These are phyloP conservation scores for Stramonita haemastoma DNA, from an alignment of 2,888 invertebrate genomes.

Conservation along the genomic window DNA sequence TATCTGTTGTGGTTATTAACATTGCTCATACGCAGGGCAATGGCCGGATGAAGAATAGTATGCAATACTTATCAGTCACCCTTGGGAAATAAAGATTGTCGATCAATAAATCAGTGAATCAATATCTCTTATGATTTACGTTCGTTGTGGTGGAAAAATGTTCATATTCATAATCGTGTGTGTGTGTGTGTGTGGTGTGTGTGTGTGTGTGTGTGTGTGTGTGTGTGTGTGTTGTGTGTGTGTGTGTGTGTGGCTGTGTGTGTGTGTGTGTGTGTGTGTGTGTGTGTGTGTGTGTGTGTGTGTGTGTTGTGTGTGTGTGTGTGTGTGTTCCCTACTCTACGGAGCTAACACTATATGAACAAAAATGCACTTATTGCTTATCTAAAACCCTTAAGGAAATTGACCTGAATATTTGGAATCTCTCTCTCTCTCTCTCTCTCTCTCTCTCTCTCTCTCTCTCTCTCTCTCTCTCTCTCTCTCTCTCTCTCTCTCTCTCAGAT, in stretches of 20 bases:
- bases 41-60: too few relatives aligned
- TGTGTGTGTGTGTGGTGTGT: not conserved
- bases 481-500: not conserved
- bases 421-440: not conserved
- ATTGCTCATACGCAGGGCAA: too few relatives aligned
- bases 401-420: not conserved
- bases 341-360: not conserved
- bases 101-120: too few relatives aligned
- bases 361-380: not conserved
- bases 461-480: not conserved
- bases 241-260: not conserved
- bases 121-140: too few relatives aligned
- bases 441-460: not conserved
- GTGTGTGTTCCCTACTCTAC: not conserved
- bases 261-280: not conserved
- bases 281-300: not conserved
- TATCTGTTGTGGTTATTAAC: too few relatives aligned
- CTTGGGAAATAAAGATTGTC: too few relatives aligned
- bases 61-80: too few relatives aligned
- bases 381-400: not conserved
- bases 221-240: not conserved
- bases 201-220: constrained; percentile 6
- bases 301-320: too few relatives aligned
- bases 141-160: too few relatives aligned
- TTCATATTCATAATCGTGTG: too few relatives aligned